phyloP scores from a whole-genome alignment of 1,140 invertebrate genomes.

The Wiebesia pumilae region DNA sequence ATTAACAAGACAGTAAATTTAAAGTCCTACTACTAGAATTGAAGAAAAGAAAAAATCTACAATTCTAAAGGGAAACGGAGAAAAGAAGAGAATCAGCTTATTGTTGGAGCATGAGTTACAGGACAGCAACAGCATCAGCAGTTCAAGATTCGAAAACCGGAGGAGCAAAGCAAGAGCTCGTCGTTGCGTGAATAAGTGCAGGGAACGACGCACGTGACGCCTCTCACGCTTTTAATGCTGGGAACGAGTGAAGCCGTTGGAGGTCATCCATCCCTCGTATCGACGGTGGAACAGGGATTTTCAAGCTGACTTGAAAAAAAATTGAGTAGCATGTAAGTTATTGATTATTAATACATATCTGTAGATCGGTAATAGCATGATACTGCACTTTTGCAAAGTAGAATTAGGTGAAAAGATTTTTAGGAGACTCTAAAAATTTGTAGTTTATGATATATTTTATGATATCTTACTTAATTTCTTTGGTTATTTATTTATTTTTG shows the following conservation, averaged over 20 bases:
- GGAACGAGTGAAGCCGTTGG: not conserved
- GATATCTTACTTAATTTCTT: too few species aligned
- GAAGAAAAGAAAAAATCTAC: constrained; percentile 35
- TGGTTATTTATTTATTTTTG: too few species aligned
- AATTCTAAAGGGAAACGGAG: not conserved
- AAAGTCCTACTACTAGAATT: not conserved
- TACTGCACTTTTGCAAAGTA: too few species aligned
- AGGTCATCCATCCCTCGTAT: not conserved
- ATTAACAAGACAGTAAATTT: not conserved
- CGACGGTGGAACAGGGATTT: not conserved
- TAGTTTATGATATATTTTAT: too few species aligned
- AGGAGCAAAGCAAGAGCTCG: constrained; percentile 52
- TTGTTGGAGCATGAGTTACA: constrained; percentile 49
- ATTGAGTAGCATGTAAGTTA: not conserved
- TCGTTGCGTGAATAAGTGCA: constrained; percentile 61
- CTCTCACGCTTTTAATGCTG: constrained; percentile 61
- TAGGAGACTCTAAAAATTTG: too few species aligned
- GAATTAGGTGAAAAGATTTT: too few species aligned
- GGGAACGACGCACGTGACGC: constrained; percentile 63
- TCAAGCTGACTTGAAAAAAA: not conserved
- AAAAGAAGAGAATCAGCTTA: constrained; percentile 22
- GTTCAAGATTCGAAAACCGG: not conserved
- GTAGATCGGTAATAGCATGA: too few species aligned
- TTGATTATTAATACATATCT: too few species aligned
- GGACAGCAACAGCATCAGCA: constrained; percentile 24